Percentiles rank a stretch among this genome's conserved stretches.
Conservation (phyloP, 2,113 vertebrate genomes). For the Peromyscus maniculatus region DNA sequence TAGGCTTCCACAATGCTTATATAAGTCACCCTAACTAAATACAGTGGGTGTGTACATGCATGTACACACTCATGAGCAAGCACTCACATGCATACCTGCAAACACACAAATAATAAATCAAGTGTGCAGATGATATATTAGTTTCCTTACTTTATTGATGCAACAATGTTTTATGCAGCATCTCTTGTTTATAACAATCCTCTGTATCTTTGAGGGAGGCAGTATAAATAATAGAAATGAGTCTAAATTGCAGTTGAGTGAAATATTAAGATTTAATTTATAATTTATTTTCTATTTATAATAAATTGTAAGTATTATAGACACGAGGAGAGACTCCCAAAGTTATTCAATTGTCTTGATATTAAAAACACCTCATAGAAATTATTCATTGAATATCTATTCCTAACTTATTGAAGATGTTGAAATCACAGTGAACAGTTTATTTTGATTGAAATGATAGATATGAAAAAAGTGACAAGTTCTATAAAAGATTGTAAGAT, state of each 20-base stretch:
- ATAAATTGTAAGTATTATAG: not conserved
- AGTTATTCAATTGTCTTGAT: not conserved
- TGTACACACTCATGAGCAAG: not conserved
- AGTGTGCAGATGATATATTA: not conserved
- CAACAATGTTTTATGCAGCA: not conserved
- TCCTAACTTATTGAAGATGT: not conserved
- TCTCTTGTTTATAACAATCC: not conserved
- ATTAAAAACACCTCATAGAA: not conserved
- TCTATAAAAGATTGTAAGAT: not conserved
- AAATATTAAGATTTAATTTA: not conserved
- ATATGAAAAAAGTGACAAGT: not conserved
- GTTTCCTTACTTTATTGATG: not conserved
- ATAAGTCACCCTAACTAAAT: not conserved
- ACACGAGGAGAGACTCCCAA: not conserved
- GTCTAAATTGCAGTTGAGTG: not conserved
- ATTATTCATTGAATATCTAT: not conserved
- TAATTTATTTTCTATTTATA: not conserved
- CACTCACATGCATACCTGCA: not conserved
- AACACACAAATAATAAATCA: not conserved
- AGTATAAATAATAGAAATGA: not conserved
- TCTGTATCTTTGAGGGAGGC: not conserved
- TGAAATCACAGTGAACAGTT: not conserved
- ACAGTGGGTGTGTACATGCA: not conserved
- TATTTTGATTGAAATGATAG: not conserved
- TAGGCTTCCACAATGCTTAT: not conserved